Percentiles rank a stretch among this genome's conserved stretches.
Conservation (phyloP, 2,888 invertebrate species). For the Amphipoea oculea region DNA sequence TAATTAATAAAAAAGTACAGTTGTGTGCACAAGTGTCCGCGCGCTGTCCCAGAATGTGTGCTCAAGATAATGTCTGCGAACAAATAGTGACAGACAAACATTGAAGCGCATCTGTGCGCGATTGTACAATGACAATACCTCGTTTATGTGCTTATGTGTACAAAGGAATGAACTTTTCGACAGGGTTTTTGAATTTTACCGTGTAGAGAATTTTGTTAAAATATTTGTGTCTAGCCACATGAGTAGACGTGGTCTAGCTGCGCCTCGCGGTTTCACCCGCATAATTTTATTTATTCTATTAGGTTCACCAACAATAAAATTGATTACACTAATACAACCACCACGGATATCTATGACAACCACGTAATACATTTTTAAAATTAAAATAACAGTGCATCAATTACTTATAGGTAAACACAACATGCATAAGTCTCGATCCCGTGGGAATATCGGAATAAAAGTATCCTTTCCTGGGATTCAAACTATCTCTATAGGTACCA, state of each 20-base stretch:
- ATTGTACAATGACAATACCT: slow-evolving; percentile 46
- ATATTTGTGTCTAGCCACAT: background rate
- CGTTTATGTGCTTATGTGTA: slow-evolving; percentile 8
- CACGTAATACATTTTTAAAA: too few relatives aligned
- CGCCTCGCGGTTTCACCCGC: background rate
- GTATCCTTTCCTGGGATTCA: background rate
- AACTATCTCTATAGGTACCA: too few relatives aligned
- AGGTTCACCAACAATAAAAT: too few relatives aligned
- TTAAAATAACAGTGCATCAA: too few relatives aligned
- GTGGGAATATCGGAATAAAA: background rate
- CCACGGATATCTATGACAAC: too few relatives aligned
- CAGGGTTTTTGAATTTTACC: slow-evolving; percentile 4
- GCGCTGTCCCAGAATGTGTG: slow-evolving; percentile 46
- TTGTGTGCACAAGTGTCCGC: slow-evolving; percentile 59
- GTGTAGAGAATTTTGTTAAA: background rate
- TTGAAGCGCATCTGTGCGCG: slow-evolving; percentile 51
- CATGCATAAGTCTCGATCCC: background rate
- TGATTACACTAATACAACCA: too few relatives aligned
- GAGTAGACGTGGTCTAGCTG: background rate
- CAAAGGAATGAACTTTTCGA: slow-evolving; percentile 2
- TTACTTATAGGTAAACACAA: too few relatives aligned
- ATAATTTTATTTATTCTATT: too few relatives aligned
- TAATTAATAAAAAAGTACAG: slow-evolving; percentile 30
- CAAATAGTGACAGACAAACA: slow-evolving; percentile 56
- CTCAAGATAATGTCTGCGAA: slow-evolving; percentile 53